phyloP scores from a whole-genome alignment of 2,888 invertebrate species.

The Rosalia funebris region DNA sequence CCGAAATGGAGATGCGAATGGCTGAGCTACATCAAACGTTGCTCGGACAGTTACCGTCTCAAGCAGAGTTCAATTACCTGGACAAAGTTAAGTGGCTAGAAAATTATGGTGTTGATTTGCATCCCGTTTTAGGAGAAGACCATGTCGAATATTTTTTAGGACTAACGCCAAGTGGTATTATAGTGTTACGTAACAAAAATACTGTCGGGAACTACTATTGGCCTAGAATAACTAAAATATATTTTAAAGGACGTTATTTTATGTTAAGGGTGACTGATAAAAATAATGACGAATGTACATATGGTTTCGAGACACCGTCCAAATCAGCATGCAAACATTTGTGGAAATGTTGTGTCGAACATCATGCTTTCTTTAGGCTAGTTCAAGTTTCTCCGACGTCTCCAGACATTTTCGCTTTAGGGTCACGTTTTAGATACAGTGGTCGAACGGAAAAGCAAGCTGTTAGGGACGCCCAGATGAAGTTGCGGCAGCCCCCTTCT shows the following conservation, averaged over 20 bases:
- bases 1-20: slow-evolving; percentile 88
- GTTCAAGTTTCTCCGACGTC: slow-evolving; percentile 83
- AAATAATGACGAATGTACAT: slow-evolving; percentile 95
- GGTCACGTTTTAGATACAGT: slow-evolving; percentile 79
- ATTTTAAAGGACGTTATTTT: slow-evolving; percentile 96
- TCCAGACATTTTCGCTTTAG: slow-evolving; percentile 80
- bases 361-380: slow-evolving; percentile 91
- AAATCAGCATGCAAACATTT: slow-evolving; percentile 93
- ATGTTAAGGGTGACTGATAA: slow-evolving; percentile 96
- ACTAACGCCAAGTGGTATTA: slow-evolving; percentile 93
- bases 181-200: slow-evolving; percentile 92
- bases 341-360: slow-evolving; percentile 96
- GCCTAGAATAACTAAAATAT: slow-evolving; percentile 96
- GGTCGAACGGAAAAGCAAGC: slow-evolving; percentile 73
- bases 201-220: slow-evolving; percentile 98
- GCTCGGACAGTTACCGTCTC: slow-evolving; percentile 89
- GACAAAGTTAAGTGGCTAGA: slow-evolving; percentile 99
- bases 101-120: slow-evolving; percentile 97
- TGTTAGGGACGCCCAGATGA: slow-evolving; percentile 65
- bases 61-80: slow-evolving; percentile 93
- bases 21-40: slow-evolving; percentile 89
- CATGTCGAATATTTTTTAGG: slow-evolving; percentile 95
- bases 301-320: slow-evolving; percentile 93
- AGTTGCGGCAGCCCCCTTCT: slow-evolving; percentile 66
- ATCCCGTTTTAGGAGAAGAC: slow-evolving; percentile 96